Evolutionary conservation across 2,888 invertebrate genomes (phyloP).

Genomic region (Aporophyla lueneburgensis): DNA sequence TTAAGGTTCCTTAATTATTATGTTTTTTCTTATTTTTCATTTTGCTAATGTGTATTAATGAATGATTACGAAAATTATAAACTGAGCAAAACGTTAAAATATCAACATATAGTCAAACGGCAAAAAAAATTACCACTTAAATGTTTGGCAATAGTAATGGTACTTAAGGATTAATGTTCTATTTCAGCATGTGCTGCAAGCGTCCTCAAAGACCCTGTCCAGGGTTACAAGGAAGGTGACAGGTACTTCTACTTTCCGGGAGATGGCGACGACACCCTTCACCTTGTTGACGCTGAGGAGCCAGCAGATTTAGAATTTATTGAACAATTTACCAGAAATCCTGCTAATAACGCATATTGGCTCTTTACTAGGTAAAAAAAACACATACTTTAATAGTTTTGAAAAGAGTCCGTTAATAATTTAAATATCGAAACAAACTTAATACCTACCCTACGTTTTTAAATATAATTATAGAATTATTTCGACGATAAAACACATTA

Average conservation of each 20-base stretch:
- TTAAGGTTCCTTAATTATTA: background rate
- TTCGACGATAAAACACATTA: background rate
- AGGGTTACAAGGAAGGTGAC: slow-evolving; percentile 74
- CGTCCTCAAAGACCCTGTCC: slow-evolving; percentile 70
- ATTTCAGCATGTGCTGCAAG: slow-evolving; percentile 75
- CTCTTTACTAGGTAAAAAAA: slow-evolving; percentile 76
- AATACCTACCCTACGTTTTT: background rate
- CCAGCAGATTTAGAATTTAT: slow-evolving; percentile 70
- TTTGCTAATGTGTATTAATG: too few species aligned
- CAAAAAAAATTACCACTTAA: background rate
- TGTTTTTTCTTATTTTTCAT: too few species aligned
- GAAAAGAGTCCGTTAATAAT: background rate
- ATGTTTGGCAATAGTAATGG: background rate
- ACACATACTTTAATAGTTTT: background rate
- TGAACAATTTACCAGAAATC: slow-evolving; percentile 65
- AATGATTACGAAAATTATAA: background rate
- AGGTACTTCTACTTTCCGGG: slow-evolving; percentile 78
- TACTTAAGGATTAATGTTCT: background rate
- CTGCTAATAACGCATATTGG: slow-evolving; percentile 74
- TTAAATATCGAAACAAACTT: background rate
- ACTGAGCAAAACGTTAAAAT: background rate
- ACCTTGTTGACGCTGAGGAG: slow-evolving; percentile 74
- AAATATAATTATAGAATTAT: background rate
- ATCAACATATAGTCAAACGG: background rate
- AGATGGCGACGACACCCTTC: slow-evolving; percentile 72